Base-by-base conservation (phyloP, 2,888 invertebrate genomes). In the Volucella inanis region DNA sequence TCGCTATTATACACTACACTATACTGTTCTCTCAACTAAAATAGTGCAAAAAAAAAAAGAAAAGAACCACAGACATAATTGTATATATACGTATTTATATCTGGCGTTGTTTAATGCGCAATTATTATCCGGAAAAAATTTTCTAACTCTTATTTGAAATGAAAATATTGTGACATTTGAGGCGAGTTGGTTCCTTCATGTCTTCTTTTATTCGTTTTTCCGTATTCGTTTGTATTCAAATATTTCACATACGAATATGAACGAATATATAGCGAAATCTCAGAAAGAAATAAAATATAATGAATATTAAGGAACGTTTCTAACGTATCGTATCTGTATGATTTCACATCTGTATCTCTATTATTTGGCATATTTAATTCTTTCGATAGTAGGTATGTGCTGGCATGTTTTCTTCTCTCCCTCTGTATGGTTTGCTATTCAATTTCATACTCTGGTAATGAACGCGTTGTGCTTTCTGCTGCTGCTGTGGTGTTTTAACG, bases 271-370 rank as follows among this genome's bases (percentile, higher is more conserved):
- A 31, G 0, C 6, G 1, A 31, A 31, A 31, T 31, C 31, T 6
- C 31, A 31, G 18, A 22, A 22, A 22, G 18, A 31, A 74, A 61
- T 38, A 52, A 57, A 65, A 59, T 54, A 65, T 38, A 38, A 18
- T 3, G 10, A 61, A 50, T 12, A 43, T 62, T 45, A 45, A 62
- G 52, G 52, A 75, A 75, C 71, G 62, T 67, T 71, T 55, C 65
- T 77, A 65, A 71, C 72, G 61, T 61, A 50, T 70, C 65, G 31
- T 43, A 41, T 22, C 49, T 47, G 43, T 55, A 74, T 65, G 79
- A 79, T 79, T 83, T 74, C 79, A 74, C 79, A 78, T 79, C 74
- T 83, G 68, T 64, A 67, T 61, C 74, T 70, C 71, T 62, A 62
- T 41, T 39, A 59, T n/a, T 59, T 59, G 15, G 1, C 11, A 9